phyloP scores from a whole-genome alignment of 2,113 vertebrate species.

The Sapayoa aenigma region DNA sequence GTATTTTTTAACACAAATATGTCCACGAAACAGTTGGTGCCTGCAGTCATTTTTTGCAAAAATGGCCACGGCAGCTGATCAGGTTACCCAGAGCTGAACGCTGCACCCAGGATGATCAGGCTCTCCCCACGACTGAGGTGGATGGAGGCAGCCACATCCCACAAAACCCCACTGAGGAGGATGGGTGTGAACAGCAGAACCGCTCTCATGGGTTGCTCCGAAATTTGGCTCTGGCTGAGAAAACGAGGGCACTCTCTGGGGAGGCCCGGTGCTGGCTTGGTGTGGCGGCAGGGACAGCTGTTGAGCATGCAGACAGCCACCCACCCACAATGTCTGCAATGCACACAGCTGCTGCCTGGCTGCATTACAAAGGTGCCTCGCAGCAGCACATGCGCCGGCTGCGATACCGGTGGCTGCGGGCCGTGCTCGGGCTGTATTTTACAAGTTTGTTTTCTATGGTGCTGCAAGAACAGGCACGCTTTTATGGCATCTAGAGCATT shows the following conservation, averaged over 20 bases:
- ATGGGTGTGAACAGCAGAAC: not conserved
- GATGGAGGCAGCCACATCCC: not conserved
- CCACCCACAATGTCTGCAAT: constrained; percentile 68
- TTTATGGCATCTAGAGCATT: constrained; percentile 69
- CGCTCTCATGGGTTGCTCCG: not conserved
- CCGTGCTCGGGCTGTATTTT: constrained; percentile 29
- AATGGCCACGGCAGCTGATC: not conserved
- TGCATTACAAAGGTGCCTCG: constrained; percentile 64
- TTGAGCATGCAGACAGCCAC: constrained; percentile 38
- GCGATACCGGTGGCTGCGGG: not conserved
- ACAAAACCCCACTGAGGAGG: not conserved
- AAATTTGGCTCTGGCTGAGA: not conserved
- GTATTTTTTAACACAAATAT: not conserved
- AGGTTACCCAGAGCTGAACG: not conserved
- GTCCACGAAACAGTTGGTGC: not conserved
- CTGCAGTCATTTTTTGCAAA: not conserved
- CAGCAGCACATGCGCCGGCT: constrained; percentile 46
- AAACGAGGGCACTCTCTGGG: not conserved
- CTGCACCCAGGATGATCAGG: not conserved
- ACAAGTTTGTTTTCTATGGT: constrained; percentile 39
- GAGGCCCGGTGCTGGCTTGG: not conserved
- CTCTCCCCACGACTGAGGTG: not conserved
- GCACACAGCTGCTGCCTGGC: constrained; percentile 70
- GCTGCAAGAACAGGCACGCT: constrained; percentile 61
- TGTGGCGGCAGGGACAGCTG: constrained; percentile 45